A percentile compares a stretch with the other conserved stretches of the same genome.
phyloP scores from a whole-genome alignment of 2,113 vertebrate species.

The Leptocoma aspasia region DNA sequence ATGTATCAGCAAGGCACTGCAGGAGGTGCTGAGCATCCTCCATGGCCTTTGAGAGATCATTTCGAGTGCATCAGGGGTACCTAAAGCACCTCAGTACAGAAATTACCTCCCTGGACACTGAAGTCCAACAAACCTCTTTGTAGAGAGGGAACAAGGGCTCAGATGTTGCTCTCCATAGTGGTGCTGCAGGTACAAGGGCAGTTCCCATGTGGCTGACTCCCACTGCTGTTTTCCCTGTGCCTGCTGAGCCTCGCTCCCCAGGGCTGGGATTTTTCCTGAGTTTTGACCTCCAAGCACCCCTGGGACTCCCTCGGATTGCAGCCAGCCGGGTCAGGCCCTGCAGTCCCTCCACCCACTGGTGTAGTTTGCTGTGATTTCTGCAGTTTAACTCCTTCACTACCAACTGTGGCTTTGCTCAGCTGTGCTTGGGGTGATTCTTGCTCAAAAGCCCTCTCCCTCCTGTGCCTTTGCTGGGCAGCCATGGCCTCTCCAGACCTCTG shows the following conservation, averaged over 20 bases:
- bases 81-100: not conserved
- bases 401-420: not conserved
- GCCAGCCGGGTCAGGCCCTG: not conserved
- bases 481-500: fast-evolving
- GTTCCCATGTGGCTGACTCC: not conserved
- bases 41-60: not conserved
- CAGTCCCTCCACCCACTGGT: not conserved
- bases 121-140: not conserved
- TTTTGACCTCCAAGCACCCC: not conserved
- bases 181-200: not conserved
- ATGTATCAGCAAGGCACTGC: not conserved
- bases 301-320: not conserved
- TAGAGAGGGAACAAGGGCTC: not conserved
- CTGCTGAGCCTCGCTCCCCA: not conserved
- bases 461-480: not conserved
- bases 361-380: not conserved
- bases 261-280: not conserved
- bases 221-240: not conserved
- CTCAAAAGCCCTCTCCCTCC: not conserved
- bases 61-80: not conserved
- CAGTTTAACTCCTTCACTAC: not conserved
- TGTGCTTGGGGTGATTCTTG: not conserved
- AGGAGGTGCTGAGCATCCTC: not conserved
- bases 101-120: not conserved
- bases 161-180: not conserved